Evolutionary conservation across 2,113 vertebrate species (phyloP), one percentile per base, ranked within the genome.

Genomic region (Tachysurus vachellii): DNA sequence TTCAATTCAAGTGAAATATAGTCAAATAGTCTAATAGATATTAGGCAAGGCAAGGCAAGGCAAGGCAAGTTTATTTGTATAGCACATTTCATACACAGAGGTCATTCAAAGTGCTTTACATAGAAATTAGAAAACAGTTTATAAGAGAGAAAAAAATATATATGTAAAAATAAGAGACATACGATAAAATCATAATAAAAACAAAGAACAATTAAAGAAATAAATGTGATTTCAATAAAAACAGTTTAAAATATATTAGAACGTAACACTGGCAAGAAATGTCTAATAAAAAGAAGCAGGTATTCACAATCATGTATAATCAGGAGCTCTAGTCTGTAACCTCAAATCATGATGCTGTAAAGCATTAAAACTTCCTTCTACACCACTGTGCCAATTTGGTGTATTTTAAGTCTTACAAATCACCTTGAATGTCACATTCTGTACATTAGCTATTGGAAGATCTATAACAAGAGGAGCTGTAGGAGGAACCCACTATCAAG

Each of bases 371-470:
- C 44, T n/a, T 76, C 23, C 47, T 53, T 17, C 44, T 53, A 44
- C 26, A 47, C 71, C 44, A 53, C 47, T 53, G 47, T 76, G 73
- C n/a, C n/a, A 56, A 56, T n/a, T 10, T 5, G 3, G 5, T 56
- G n/a, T 54, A 56, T 31, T 56, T 56, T 9, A 80, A 56, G 28
- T 31, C n/a, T 56, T 31, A 80, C 56, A 79, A 80, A 31, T 57
- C 77, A 57, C 28, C 53, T 79, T 80, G n/a, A 57, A 9, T 80
- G 23, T 76, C 42, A 50, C 71, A 76, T 76, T 76, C 21, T 57
- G 53, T 53, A 21, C 53, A 28, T 77, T 77, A 77, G 47, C 47
- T 14, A 54, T 7, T 79, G 53, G 10, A 80, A 57, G 54, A 80
- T 28, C 8, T 57, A 57, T 36, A 36, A 57, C 28, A 80, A 28